phyloP scores from a whole-genome alignment of 2,888 invertebrate genomes.

The Scaptomyza caliginosa region DNA sequence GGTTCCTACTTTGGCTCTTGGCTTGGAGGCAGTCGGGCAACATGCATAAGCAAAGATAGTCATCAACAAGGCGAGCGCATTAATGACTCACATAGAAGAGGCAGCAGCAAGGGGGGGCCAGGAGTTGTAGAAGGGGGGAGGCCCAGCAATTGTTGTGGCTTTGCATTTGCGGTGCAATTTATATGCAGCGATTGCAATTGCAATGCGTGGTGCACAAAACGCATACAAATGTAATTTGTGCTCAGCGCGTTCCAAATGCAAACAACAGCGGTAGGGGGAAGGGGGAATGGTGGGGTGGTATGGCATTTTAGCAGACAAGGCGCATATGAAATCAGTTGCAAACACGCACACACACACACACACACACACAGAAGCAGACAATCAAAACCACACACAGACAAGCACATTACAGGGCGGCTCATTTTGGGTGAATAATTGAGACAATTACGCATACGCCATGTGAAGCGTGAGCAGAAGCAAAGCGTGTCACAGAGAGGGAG shows the following conservation, averaged over 20 bases:
- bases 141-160: constrained; percentile 69
- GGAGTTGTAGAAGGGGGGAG: not conserved
- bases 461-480: constrained; percentile 31
- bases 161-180: constrained; percentile 74
- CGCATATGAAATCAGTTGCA: constrained; percentile 70
- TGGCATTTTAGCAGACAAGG: constrained; percentile 48
- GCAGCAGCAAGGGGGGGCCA: not conserved
- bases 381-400: constrained; percentile 21
- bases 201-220: constrained; percentile 76
- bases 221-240: constrained; percentile 78
- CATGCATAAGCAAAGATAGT: constrained; percentile 74
- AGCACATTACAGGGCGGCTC: constrained; percentile 61
- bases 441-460: constrained; percentile 75
- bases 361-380: constrained; percentile 15
- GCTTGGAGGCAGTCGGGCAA: constrained; percentile 40
- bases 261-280: constrained; percentile 31
- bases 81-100: constrained; percentile 59
- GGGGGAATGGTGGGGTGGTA: not conserved
- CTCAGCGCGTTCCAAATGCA: constrained; percentile 63
- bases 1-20: not conserved
- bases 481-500: constrained; percentile 33
- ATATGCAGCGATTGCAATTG: constrained; percentile 78
- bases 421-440: constrained; percentile 79
- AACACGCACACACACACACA: constrained; percentile 36
- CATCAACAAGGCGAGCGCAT: constrained; percentile 73